phyloP scores from a whole-genome alignment of 2,113 vertebrate genomes.

The Hippocampus zosterae region DNA sequence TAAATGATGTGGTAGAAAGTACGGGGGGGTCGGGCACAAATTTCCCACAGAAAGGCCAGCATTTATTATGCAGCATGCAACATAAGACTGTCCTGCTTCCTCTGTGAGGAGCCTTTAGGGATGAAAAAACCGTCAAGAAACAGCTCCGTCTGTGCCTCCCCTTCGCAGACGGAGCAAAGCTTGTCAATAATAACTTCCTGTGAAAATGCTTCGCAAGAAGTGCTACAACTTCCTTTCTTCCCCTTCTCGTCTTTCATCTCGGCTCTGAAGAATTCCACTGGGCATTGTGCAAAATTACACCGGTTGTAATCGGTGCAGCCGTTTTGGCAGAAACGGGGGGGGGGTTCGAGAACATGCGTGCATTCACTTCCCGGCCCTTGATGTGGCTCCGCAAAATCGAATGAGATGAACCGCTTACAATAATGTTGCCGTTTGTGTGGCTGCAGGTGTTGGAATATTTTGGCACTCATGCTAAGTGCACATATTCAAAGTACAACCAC shows the following conservation, averaged over 20 bases:
- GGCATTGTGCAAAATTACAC: slow-evolving; percentile 5
- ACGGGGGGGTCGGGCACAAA: neutral
- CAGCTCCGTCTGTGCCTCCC: neutral
- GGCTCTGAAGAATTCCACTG: slow-evolving; percentile 4
- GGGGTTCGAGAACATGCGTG: neutral
- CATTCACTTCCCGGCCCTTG: neutral
- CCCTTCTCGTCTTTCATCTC: neutral
- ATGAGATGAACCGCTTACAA: neutral
- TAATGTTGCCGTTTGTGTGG: neutral
- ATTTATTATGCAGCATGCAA: neutral
- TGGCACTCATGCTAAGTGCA: neutral
- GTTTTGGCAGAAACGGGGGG: neutral
- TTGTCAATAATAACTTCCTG: slow-evolving; percentile 42
- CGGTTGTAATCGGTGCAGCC: neutral
- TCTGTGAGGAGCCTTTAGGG: neutral
- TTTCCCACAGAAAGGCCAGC: neutral
- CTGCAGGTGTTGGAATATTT: neutral
- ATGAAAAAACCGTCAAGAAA: neutral
- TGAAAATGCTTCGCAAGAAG: slow-evolving; percentile 20
- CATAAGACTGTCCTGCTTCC: neutral
- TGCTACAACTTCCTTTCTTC: slow-evolving; percentile 13
- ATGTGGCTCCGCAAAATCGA: neutral
- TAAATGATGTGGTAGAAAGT: no score
- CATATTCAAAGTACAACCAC: neutral
- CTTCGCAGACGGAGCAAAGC: slow-evolving; percentile 5